Percentiles rank a stretch among this genome's conserved stretches.
phyloP scores from a whole-genome alignment of 2,797 vertebrate species.

The Crypturellus tataupa region DNA sequence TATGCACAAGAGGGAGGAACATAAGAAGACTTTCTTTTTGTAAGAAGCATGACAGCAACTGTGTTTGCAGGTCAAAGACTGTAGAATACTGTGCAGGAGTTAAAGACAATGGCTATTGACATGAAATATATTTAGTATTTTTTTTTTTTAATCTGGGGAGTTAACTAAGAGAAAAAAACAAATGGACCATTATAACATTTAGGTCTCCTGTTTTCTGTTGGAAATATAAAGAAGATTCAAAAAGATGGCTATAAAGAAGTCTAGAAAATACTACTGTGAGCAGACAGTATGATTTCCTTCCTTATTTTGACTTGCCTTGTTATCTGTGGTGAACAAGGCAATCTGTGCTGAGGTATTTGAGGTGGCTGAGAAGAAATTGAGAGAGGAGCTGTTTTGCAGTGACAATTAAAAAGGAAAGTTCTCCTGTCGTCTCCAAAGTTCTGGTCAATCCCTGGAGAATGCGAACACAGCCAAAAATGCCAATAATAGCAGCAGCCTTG shows the following conservation, averaged over 20 bases:
- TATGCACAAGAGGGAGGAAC: not conserved
- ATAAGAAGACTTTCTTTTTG: not conserved
- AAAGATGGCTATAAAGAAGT: not conserved
- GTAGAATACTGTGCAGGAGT: not conserved
- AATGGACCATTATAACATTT: not conserved
- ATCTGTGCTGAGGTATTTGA: not conserved
- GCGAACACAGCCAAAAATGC: not conserved
- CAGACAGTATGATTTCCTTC: not conserved
- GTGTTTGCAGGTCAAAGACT: not conserved
- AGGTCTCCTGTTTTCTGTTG: not conserved
- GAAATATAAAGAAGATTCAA: not conserved
- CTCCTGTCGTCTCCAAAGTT: not conserved
- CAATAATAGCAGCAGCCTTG: not conserved
- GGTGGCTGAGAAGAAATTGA: not conserved
- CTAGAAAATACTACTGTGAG: not conserved
- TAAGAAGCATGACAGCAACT: not conserved
- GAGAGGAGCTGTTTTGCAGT: not conserved
- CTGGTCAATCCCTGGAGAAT: not conserved
- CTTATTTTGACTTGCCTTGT: not conserved
- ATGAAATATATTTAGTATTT: not conserved
- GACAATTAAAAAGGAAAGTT: not conserved
- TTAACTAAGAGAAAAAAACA: not conserved
- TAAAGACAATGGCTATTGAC: not conserved
- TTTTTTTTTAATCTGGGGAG: not conserved
- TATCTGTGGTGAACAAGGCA: not conserved